Percentiles rank a stretch among this genome's conserved stretches.
These are phyloP conservation scores for Morpho helenor DNA, from an alignment of 2,888 invertebrate species.

Conservation along the genomic window DNA sequence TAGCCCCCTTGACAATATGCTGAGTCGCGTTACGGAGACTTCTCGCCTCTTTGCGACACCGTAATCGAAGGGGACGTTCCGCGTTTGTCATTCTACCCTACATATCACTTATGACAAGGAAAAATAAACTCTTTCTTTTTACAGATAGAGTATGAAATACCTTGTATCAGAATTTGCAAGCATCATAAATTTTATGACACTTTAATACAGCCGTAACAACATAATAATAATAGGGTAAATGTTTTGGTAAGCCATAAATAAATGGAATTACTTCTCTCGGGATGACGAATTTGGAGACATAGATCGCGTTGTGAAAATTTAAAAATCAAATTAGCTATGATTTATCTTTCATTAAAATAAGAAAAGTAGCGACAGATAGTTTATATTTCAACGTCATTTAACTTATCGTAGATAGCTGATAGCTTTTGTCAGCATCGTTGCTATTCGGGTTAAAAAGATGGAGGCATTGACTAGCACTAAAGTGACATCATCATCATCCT, in stretches of 20 bases:
- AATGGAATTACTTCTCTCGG: slow-evolving; percentile 58
- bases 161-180: slow-evolving; percentile 45
- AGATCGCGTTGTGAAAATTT: slow-evolving; percentile 2
- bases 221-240: slow-evolving; percentile 77
- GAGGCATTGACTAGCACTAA: no score
- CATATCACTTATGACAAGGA: slow-evolving; percentile 22
- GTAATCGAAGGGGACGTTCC: slow-evolving; percentile 70
- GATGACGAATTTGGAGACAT: slow-evolving; percentile 56
- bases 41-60: slow-evolving; percentile 57
- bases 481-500: no score
- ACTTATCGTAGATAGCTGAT: no score
- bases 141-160: slow-evolving; percentile 27
- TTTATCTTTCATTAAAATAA: neutral
- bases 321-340: slow-evolving; percentile 4
- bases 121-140: slow-evolving; percentile 33
- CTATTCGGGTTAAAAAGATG: no score
- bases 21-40: slow-evolving; percentile 65
- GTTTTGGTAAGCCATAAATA: slow-evolving; percentile 78
- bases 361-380: no score
- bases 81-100: slow-evolving; percentile 67
- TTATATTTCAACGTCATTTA: no score
- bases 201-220: slow-evolving; percentile 77
- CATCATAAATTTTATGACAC: slow-evolving; percentile 74
- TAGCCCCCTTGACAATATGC: slow-evolving; percentile 64
- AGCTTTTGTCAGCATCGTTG: no score